Evolutionary conservation across 2,888 invertebrate species (phyloP).

Genomic region (Orthosia cruda): DNA sequence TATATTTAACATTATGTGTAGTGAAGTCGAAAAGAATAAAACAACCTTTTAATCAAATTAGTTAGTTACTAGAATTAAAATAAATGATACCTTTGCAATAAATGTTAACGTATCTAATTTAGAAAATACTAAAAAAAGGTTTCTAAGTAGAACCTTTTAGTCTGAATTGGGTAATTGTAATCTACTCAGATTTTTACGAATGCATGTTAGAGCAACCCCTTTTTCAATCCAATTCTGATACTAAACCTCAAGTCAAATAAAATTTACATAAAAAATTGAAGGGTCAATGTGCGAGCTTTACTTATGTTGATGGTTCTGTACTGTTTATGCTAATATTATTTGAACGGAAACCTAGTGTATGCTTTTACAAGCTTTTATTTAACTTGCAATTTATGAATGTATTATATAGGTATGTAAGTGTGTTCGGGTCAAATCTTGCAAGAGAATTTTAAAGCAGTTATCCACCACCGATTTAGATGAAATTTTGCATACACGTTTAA

Average conservation of each 20-base stretch:
- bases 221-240: slow-evolving; percentile 64
- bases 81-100: not conserved
- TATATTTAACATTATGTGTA: not conserved
- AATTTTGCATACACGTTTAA: too few species aligned
- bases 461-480: too few species aligned
- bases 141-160: slow-evolving; percentile 59
- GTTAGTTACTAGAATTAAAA: slow-evolving; percentile 3
- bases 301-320: slow-evolving; percentile 40
- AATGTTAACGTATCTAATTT: slow-evolving; percentile 40
- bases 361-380: too few species aligned
- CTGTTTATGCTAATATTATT: slow-evolving; percentile 23
- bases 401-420: too few species aligned
- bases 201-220: slow-evolving; percentile 47
- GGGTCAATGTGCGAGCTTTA: slow-evolving; percentile 36
- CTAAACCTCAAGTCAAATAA: slow-evolving; percentile 63
- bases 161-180: slow-evolving; percentile 62
- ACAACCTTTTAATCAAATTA: slow-evolving; percentile 24
- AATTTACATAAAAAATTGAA: slow-evolving; percentile 69
- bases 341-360: not conserved
- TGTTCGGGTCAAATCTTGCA: too few species aligned
- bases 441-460: too few species aligned
- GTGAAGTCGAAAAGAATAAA: too few species aligned
- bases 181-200: slow-evolving; percentile 48
- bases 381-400: too few species aligned
- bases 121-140: slow-evolving; percentile 21